phyloP scores from a whole-genome alignment of 2,888 invertebrate species.

The Catotricha subobsoleta region DNA sequence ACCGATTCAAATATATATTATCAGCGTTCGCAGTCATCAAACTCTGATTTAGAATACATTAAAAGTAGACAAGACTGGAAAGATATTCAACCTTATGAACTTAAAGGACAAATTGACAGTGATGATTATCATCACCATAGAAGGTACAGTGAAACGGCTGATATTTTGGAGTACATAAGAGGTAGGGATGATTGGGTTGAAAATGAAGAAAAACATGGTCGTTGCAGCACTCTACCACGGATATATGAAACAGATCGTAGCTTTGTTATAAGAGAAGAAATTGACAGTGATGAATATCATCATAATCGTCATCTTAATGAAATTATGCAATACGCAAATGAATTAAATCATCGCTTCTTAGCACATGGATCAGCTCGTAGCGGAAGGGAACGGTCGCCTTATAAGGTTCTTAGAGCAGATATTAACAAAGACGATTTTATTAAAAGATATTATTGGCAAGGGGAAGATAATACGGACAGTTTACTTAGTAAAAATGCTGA shows the following conservation, averaged over 20 bases:
- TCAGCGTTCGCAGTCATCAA: conserved; percentile 1
- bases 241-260: neutral
- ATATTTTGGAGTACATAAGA: conserved; percentile 6
- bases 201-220: neutral
- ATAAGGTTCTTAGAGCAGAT: neutral
- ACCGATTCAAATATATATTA: neutral
- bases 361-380: neutral
- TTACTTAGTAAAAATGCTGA: neutral
- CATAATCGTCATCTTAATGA: conserved; percentile 1
- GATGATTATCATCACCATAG: conserved; percentile 28
- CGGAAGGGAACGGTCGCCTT: conserved; percentile 1
- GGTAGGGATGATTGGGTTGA: conserved; percentile 6
- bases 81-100: neutral
- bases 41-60: conserved; percentile 3
- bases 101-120: conserved; percentile 17
- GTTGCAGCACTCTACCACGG: neutral
- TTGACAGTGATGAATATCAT: conserved; percentile 9
- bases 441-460: conserved; percentile 1
- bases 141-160: conserved; percentile 14
- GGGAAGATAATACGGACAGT: neutral
- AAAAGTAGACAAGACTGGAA: conserved; percentile 3
- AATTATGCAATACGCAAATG: neutral
- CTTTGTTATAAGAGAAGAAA: conserved; percentile 1
- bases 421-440: neutral
- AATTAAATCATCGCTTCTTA: neutral